Evolutionary conservation across 2,797 vertebrate genomes (phyloP), one percentile per base, ranked within the genome.

Genomic region (Semotilus atromaculatus): DNA sequence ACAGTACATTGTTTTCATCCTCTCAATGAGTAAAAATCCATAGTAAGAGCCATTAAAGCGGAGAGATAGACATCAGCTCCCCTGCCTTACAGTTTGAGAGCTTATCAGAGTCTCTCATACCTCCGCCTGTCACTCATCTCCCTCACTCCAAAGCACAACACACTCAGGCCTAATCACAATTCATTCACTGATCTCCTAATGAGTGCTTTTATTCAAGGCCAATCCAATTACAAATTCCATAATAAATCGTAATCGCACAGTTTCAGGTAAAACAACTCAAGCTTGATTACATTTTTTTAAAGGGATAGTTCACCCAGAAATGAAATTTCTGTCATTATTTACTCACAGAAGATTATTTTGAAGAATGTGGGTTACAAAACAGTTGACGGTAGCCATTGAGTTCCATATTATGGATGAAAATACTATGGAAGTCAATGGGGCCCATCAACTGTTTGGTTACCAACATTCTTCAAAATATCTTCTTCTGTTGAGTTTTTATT

Each of bases 101-200:
- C 77, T 87, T 84, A 84, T 84, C 86, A 53, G 62, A 18, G 51
- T 64, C 71, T 55, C 34, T 76, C 76, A 81, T 74, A 68, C 80
- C 16, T 78, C 18, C 8, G 43, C 67, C 16, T 67, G 79, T 81
- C 80, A 80, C 82, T 85, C 83, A 81, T 75, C 64, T 82, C 75
- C 43, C n/a, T 66, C 29, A 40, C 64, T 77, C 18, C 72, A 82
- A 75, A 75, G 55, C 75, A 83, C 80, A 81, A 45, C 80, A 68
- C 76, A 45, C 80, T 62, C 76, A 83, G 75, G 14, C 62, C 62
- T 31, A 64, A 64, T 31, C 29, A 64, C 58, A 74, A 70, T 51
- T 71, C 51, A 48, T 64, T 73, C 43, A 71, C 36, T n/a, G 73
- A 66, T 85, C 74, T 73, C 34, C 51, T 76, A 64, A 5, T 73